A percentile compares a stretch with the other conserved stretches of the same genome.
Evolutionary conservation across 2,113 vertebrate genomes (phyloP).

Genomic region (Regulus satrapa): DNA sequence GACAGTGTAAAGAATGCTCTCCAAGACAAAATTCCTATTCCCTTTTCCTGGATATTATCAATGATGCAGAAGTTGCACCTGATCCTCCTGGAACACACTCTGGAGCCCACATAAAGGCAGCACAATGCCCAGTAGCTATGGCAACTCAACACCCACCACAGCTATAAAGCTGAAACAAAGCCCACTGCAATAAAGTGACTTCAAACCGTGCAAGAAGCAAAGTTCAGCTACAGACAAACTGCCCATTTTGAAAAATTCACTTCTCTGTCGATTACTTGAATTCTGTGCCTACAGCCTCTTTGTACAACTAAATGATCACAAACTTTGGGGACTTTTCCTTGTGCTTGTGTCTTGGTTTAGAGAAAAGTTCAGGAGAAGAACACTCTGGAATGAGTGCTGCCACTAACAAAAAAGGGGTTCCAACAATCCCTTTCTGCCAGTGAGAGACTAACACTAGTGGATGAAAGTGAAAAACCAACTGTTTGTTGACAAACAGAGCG

Average conservation of each 20-base stretch:
- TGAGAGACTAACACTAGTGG: not conserved
- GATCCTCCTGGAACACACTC: not conserved
- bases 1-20: not conserved
- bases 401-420: not conserved
- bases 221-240: not conserved
- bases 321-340: not conserved
- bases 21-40: not conserved
- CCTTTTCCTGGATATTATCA: not conserved
- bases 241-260: not conserved
- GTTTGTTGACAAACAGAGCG: not conserved
- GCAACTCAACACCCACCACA: not conserved
- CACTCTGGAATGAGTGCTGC: not conserved
- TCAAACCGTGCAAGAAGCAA: not conserved
- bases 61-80: not conserved
- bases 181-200: not conserved
- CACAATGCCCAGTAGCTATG: not conserved
- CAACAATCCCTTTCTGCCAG: not conserved
- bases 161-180: conserved; percentile 6
- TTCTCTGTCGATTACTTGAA: not conserved
- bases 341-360: not conserved
- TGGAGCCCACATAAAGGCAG: not conserved
- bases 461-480: not conserved
- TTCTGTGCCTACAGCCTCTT: not conserved
- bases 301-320: not conserved
- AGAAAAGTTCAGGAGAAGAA: not conserved